phyloP scores from a whole-genome alignment of 2,113 vertebrate species.

The Centropus bengalensis region DNA sequence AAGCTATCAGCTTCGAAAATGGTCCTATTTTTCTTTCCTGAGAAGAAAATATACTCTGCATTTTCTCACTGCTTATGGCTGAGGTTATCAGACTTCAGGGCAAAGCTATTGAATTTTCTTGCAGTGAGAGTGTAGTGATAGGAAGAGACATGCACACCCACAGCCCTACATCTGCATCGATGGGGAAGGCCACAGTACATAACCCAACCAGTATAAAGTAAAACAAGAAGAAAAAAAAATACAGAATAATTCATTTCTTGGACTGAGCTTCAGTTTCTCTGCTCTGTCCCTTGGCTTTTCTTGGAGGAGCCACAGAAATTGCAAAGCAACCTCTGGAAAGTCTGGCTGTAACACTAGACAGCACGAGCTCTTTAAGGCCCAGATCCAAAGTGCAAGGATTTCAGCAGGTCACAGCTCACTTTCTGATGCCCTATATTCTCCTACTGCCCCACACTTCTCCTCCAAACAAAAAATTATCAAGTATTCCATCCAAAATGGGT shows the following conservation, averaged over 20 bases:
- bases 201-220: not conserved
- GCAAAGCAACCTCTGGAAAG: not conserved
- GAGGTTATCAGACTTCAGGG: not conserved
- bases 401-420: not conserved
- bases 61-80: not conserved
- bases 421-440: accelerated
- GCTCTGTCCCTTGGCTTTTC: not conserved
- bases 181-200: not conserved
- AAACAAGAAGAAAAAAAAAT: not conserved
- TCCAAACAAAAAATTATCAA: not conserved
- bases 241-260: not conserved
- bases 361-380: not conserved
- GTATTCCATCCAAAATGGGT: accelerated
- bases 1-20: not conserved
- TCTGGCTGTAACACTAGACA: not conserved
- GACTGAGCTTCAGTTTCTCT: not conserved
- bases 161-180: accelerated
- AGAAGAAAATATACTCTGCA: not conserved
- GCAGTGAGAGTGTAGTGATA: not conserved
- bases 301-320: not conserved
- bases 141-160: not conserved
- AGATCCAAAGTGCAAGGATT: not conserved
- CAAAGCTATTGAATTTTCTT: not conserved
- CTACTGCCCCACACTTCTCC: not conserved
- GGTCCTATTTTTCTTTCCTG: not conserved